Evolutionary conservation across 1,140 invertebrate species (phyloP), one percentile per base, ranked within the genome.

Genomic region (Microplitis mediator): DNA sequence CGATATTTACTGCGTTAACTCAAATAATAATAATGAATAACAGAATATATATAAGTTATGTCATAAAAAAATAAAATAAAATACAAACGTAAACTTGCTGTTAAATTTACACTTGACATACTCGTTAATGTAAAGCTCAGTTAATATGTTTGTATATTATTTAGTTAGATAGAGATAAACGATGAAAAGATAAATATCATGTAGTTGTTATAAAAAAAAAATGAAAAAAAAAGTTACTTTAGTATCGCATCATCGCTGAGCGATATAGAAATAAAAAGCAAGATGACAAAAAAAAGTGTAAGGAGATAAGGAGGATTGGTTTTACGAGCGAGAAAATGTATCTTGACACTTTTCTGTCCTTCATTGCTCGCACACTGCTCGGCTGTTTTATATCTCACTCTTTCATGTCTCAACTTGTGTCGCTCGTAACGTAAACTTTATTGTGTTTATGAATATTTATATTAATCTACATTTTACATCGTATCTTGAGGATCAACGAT

Each of bases 391-490:
- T 64, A 6, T 71, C 36, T 58, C 31, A 13, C 50, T 65, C 52
- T 65, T 2, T 35, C 62, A 39, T 14, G 56, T 45, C 50, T 60
- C 31, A 58, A 62, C 39, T 60, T 52, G 71, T 68, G 71, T 69
- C 62, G 62, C 76, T 76, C 63, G 77, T 73, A 78, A 81, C 80
- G 80, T 83, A 83, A 84, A 81, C 79, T 84, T 84, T 84, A 82
- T 77, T 78, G 77, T 84, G 78, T 84, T 84, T 83, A 84, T 83
- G 82, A 84, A 84, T 84, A 84, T 84, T 84, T 84, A 84, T 84
- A 83, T 81, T 83, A 83, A 84, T 84, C 80, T 82, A 83, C 79
- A 84, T 82, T 84, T 82, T 81, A 83, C 76, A 80, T 73, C 77
- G 72, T 73, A 73, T 54, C 60, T 67, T 71, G 60, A 23, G 62